A percentile compares a stretch with the other conserved stretches of the same genome.
Evolutionary conservation across 2,113 vertebrate genomes (phyloP).

Genomic region (Mugil cephalus): DNA sequence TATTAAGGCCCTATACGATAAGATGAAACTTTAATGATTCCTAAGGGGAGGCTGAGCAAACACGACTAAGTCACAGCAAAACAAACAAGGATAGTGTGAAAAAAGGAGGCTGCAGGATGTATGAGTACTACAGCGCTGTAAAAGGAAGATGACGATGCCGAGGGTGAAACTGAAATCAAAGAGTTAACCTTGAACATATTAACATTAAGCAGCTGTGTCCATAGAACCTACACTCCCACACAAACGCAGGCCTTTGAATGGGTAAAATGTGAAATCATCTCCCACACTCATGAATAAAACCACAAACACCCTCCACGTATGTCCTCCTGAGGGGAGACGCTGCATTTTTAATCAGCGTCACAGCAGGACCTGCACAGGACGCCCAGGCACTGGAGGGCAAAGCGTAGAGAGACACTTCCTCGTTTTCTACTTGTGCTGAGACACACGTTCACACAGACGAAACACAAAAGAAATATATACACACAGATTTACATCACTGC

Average conservation of each 20-base stretch:
- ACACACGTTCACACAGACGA: not conserved
- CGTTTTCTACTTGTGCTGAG: not conserved
- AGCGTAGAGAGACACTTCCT: slow-evolving; percentile 7
- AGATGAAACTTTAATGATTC: slow-evolving; percentile 61
- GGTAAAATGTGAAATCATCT: slow-evolving; percentile 13
- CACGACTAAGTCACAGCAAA: slow-evolving; percentile 48
- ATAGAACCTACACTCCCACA: slow-evolving; percentile 8
- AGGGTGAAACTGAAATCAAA: no score
- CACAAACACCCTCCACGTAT: slow-evolving; percentile 24
- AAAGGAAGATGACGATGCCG: not conserved
- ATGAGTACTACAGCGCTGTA: slow-evolving; percentile 1
- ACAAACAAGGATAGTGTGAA: slow-evolving; percentile 39
- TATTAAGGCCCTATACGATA: slow-evolving; percentile 23
- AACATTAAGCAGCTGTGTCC: not conserved
- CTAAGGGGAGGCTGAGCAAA: slow-evolving; percentile 46
- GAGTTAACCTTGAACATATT: not conserved
- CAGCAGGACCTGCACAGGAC: not conserved
- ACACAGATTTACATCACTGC: not conserved
- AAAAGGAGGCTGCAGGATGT: slow-evolving; percentile 6
- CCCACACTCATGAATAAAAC: slow-evolving; percentile 18
- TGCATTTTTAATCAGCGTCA: slow-evolving; percentile 39
- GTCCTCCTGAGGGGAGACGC: slow-evolving; percentile 26
- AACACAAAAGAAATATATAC: not conserved
- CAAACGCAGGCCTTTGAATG: slow-evolving; percentile 10
- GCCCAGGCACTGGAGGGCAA: not conserved